Conservation (phyloP, 2,888 invertebrate genomes). For the Tetrapedia diversipes region DNA sequence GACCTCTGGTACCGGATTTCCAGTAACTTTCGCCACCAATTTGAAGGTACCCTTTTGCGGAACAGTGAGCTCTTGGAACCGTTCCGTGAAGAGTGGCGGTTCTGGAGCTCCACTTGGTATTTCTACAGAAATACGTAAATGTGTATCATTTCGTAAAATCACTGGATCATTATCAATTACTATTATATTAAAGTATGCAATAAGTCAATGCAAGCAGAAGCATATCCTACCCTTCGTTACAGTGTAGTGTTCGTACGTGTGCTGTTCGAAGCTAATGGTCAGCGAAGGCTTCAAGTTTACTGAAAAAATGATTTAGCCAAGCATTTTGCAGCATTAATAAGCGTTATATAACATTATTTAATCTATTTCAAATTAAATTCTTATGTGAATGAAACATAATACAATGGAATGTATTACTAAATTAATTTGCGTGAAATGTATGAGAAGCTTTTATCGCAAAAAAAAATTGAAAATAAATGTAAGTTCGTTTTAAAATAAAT, state of each 20-base stretch:
- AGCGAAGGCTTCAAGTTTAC: slow-evolving; percentile 56
- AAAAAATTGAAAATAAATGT: too few species aligned
- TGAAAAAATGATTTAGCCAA: slow-evolving; percentile 63
- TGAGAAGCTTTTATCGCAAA: too few species aligned
- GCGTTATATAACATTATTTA: slow-evolving; percentile 2
- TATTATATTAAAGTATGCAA: not conserved
- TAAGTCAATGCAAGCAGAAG: slow-evolving; percentile 47
- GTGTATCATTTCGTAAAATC: not conserved
- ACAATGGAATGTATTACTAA: too few species aligned
- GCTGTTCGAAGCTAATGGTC: slow-evolving; percentile 60
- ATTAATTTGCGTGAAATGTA: too few species aligned
- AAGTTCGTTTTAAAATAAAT: not conserved
- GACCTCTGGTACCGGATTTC: slow-evolving; percentile 94
- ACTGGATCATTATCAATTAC: not conserved
- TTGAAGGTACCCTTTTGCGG: slow-evolving; percentile 91
- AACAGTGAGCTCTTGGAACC: slow-evolving; percentile 93
- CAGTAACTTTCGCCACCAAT: slow-evolving; percentile 92
- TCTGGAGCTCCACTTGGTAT: slow-evolving; percentile 90
- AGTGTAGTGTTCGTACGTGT: slow-evolving; percentile 42
- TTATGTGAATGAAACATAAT: too few species aligned
- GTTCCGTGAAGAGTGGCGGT: slow-evolving; percentile 93
- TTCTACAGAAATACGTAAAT: slow-evolving; percentile 84
- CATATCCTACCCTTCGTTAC: slow-evolving; percentile 62
- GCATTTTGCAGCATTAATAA: slow-evolving; percentile 55
- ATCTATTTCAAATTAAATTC: too few species aligned